phyloP scores from a whole-genome alignment of 2,888 invertebrate species.

The Drosophila prolongata region DNA sequence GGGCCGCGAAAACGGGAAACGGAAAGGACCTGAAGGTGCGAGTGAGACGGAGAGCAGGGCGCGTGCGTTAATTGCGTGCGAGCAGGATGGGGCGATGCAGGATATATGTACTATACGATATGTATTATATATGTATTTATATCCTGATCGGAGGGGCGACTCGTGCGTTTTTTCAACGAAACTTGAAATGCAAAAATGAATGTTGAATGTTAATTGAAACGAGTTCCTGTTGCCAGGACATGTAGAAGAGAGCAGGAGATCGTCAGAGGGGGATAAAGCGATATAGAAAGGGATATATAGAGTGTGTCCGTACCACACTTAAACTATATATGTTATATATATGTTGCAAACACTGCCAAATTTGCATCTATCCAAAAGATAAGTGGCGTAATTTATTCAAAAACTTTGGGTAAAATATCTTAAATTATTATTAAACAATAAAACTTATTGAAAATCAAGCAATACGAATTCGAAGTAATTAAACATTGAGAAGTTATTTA shows the following conservation, averaged over 20 bases:
- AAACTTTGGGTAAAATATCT: too few species aligned
- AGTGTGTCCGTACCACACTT: constrained; percentile 18
- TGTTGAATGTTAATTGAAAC: constrained; percentile 73
- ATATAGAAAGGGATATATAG: not conserved
- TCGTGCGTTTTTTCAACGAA: constrained; percentile 62
- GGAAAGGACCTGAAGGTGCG: constrained; percentile 11
- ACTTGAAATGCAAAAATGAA: constrained; percentile 72
- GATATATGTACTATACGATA: constrained; percentile 5
- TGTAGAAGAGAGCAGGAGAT: constrained; percentile 15
- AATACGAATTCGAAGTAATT: too few species aligned
- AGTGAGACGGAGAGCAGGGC: constrained; percentile 36
- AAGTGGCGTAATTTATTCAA: too few species aligned
- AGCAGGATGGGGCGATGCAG: not conserved
- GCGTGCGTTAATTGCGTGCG: constrained; percentile 2
- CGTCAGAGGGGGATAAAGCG: not conserved
- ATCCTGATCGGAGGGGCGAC: constrained; percentile 17
- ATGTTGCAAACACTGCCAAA: too few species aligned
- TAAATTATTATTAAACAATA: too few species aligned
- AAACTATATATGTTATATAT: too few species aligned
- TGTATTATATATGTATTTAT: not conserved
- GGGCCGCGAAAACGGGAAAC: constrained; percentile 53
- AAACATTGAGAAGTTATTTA: too few species aligned
- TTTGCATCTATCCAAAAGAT: too few species aligned
- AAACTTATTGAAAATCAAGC: too few species aligned
- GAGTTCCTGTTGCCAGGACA: constrained; percentile 63